These are phyloP conservation scores for Ammospiza maritima DNA, from an alignment of 2,797 vertebrate species.

Conservation along the genomic window DNA sequence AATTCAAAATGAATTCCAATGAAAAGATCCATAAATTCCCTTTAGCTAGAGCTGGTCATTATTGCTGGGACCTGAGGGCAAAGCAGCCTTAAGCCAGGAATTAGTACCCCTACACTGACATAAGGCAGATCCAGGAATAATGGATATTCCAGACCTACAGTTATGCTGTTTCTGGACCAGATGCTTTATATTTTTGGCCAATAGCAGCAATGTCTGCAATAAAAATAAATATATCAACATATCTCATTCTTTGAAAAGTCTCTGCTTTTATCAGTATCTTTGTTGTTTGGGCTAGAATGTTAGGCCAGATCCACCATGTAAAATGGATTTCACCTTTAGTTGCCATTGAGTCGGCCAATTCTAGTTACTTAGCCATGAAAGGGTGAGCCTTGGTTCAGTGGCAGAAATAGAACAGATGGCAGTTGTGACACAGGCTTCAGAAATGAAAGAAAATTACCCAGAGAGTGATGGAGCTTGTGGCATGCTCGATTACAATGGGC, in stretches of 20 bases:
- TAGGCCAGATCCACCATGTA: not conserved
- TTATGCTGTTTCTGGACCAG: not conserved
- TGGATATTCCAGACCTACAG: not conserved
- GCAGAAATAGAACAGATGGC: not conserved
- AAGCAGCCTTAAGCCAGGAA: not conserved
- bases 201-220: not conserved
- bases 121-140: not conserved
- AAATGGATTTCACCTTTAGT: not conserved
- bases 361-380: not conserved
- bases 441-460: not conserved
- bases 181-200: not conserved
- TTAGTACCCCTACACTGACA: not conserved
- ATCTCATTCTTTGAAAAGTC: not conserved
- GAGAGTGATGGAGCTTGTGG: not conserved
- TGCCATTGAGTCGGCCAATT: not conserved
- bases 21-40: not conserved
- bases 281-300: not conserved
- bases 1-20: not conserved
- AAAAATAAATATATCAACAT: not conserved
- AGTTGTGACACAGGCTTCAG: not conserved
- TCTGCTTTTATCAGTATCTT: not conserved
- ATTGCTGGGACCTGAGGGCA: not conserved
- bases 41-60: not conserved
- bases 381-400: not conserved
- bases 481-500: not conserved